phyloP scores from a whole-genome alignment of 2,797 vertebrate species.

The Bovichtus variegatus region DNA sequence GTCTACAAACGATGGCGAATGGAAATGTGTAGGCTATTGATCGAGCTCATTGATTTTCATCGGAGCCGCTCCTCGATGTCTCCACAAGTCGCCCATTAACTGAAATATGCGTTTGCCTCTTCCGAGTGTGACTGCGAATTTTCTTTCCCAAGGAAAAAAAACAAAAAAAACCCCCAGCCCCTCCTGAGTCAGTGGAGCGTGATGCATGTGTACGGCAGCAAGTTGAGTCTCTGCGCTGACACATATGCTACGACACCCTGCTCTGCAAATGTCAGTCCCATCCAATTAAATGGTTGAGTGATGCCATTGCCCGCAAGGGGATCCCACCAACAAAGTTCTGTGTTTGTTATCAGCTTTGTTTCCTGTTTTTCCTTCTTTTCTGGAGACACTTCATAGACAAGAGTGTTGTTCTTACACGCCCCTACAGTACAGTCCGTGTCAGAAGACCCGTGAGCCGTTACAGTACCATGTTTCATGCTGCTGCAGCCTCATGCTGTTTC shows the following conservation, averaged over 20 bases:
- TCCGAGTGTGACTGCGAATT: constrained; percentile 51
- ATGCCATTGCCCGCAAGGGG: constrained; percentile 67
- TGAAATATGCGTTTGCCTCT: constrained; percentile 55
- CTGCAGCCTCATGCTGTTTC: constrained; percentile 32
- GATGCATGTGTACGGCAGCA: constrained; percentile 61
- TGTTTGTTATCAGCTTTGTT: constrained; percentile 66
- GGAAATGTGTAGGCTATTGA: constrained; percentile 65
- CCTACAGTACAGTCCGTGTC: constrained; percentile 26
- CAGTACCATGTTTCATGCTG: constrained; percentile 39
- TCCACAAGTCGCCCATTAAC: constrained; percentile 70
- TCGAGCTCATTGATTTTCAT: constrained; percentile 76
- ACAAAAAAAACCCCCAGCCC: constrained; percentile 31
- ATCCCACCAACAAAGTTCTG: constrained; percentile 65
- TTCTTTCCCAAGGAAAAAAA: constrained; percentile 33
- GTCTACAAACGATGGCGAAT: constrained; percentile 42
- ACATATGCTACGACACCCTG: constrained; percentile 74
- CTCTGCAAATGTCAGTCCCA: constrained; percentile 81
- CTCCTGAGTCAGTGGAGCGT: constrained; percentile 65
- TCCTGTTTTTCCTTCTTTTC: constrained; percentile 41
- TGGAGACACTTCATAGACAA: constrained; percentile 34
- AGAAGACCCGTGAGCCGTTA: constrained; percentile 36
- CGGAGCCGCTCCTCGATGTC: constrained; percentile 52
- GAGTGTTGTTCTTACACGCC: constrained; percentile 22
- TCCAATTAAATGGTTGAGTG: constrained; percentile 82
- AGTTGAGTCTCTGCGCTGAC: constrained; percentile 65